A percentile compares a stretch with the other conserved stretches of the same genome.
phyloP scores from a whole-genome alignment of 2,888 invertebrate species.

The Fissipunctia ypsillon region DNA sequence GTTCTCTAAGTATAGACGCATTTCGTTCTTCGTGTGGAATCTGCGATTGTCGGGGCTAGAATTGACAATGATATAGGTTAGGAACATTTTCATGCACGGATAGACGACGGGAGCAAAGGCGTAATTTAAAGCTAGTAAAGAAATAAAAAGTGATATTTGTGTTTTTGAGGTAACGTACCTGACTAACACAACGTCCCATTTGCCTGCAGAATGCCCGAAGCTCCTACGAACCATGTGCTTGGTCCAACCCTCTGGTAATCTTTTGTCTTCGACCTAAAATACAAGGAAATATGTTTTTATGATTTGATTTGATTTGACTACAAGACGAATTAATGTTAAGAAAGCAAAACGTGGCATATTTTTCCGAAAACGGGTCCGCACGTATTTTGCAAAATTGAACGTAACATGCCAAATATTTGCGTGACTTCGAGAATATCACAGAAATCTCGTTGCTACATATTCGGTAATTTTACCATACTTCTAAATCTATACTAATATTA shows the following conservation, averaged over 20 bases:
- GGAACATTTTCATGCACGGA: not conserved
- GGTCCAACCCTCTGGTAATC: slow-evolving; percentile 94
- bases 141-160: not conserved
- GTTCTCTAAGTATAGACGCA: slow-evolving; percentile 81
- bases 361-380: not conserved
- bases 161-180: slow-evolving; percentile 86
- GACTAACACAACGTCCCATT: slow-evolving; percentile 95
- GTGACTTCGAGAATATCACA: not conserved
- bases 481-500: too few species aligned
- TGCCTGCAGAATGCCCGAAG: slow-evolving; percentile 93
- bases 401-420: not conserved
- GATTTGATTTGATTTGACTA: not conserved
- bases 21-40: slow-evolving; percentile 86
- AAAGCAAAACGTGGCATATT: not conserved
- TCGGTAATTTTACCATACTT: not conserved
- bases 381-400: not conserved
- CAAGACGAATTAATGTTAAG: not conserved
- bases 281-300: not conserved
- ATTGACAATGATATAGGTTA: slow-evolving; percentile 9
- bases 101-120: not conserved
- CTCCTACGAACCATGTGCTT: slow-evolving; percentile 94
- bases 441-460: not conserved
- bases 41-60: slow-evolving; percentile 83
- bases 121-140: not conserved
- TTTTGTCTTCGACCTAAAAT: slow-evolving; percentile 92